phyloP scores from a whole-genome alignment of 2,888 invertebrate genomes.

The Orthosia incerta region DNA sequence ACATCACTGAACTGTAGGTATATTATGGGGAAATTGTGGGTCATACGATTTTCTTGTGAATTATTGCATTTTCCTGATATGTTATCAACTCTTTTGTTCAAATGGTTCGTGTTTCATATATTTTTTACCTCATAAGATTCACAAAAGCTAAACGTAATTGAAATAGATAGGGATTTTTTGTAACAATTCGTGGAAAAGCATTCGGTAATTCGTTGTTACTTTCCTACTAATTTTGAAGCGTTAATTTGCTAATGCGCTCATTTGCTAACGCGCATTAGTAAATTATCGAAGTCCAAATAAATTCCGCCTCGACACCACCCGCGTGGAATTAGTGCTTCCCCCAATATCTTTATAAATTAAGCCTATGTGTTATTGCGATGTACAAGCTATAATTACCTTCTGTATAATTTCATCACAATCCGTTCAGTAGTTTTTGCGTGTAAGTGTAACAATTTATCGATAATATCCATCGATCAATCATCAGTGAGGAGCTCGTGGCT shows the following conservation, averaged over 20 bases:
- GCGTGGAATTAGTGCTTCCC: too few species aligned
- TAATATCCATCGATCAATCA: too few species aligned
- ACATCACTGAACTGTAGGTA: slow-evolving; percentile 10
- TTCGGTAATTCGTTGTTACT: not conserved
- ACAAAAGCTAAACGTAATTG: not conserved
- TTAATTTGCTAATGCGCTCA: not conserved
- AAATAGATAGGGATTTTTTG: not conserved
- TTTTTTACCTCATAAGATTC: slow-evolving; percentile 7
- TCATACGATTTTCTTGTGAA: slow-evolving; percentile 50
- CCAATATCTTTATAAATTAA: too few species aligned
- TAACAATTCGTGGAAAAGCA: not conserved
- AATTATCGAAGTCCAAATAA: not conserved
- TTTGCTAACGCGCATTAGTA: too few species aligned
- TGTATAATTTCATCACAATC: too few species aligned
- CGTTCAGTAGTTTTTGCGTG: too few species aligned
- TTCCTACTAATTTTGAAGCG: not conserved
- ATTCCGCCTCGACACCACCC: too few species aligned
- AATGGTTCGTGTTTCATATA: not conserved
- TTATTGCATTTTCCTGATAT: slow-evolving; percentile 50
- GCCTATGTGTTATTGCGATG: too few species aligned
- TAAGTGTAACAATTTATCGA: too few species aligned
- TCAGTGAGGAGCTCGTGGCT: too few species aligned
- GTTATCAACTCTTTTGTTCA: not conserved
- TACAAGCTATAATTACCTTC: too few species aligned
- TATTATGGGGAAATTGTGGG: slow-evolving; percentile 8